Base-by-base conservation (phyloP, 2,888 invertebrate genomes). In the Dasypogon diadema region DNA sequence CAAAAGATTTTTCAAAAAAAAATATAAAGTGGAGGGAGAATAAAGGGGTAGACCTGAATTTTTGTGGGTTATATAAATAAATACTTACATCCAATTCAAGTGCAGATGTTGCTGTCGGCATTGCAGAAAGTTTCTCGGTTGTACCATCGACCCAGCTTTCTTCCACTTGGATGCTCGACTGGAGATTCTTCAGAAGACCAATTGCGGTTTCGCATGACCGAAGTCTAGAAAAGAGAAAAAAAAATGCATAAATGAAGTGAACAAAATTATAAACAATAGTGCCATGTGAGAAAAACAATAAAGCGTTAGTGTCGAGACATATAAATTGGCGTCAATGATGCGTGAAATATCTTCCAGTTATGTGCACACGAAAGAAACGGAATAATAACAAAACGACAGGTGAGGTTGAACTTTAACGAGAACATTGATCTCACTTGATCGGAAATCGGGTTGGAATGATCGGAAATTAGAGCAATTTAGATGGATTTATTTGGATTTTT, bases 181-280 rank as follows among this genome's bases (percentile, higher is more conserved):
- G 93, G 87, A 97, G 96, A 86, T 94, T 94, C 83, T 96, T 94
- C 83, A 98, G 91, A 79, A 97, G 89, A 82, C 95, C 94, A 83
- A 95, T 95, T 0, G 97, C 96, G 26, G 94, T 92, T 84, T 98
- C 97, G 83, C 96, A 94, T 84, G 95, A 94, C 79, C 94, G 91
- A 77, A 98, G 88, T 85, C 98, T 94, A 83, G 73, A 84, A 79
- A 26, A 34, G 12, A 26, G 3, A 63, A 14, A 73, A 58, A n/a
- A 14, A 16, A 26, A 18, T 48, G 12, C 5, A 30, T 30, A 46
- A 46, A 37, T 21, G 26, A 48, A n/a, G 54, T 10, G 55, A 72
- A 14, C 6, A 18, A 72, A 72, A 55, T 16, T 24, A 42, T 24
- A 51, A 24, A 12, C 8, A 42, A 42, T 42, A n/a, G n/a, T 2